phyloP scores from a whole-genome alignment of 2,797 vertebrate genomes.

The Microctenopoma lineatum region DNA sequence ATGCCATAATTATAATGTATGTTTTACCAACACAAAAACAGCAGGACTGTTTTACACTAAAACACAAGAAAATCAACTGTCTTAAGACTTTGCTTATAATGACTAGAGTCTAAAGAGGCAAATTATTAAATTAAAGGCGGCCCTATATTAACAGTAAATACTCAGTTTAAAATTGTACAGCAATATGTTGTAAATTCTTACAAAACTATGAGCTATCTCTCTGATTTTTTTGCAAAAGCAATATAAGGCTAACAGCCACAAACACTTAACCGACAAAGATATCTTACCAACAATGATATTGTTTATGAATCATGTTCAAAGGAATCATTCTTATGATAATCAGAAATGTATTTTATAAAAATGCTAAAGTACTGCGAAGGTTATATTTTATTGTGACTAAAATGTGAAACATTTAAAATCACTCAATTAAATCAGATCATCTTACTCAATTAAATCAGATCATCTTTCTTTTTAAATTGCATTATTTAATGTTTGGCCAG shows the following conservation, averaged over 20 bases:
- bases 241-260: slow-evolving; percentile 71
- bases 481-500: slow-evolving; percentile 23
- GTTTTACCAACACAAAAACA: slow-evolving; percentile 74
- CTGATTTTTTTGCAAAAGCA: slow-evolving; percentile 74
- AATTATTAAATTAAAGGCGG: slow-evolving; percentile 65
- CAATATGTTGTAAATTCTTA: slow-evolving; percentile 74
- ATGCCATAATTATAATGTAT: slow-evolving; percentile 69
- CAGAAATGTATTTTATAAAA: slow-evolving; percentile 51
- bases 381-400: slow-evolving; percentile 56
- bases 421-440: slow-evolving; percentile 16
- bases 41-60: slow-evolving; percentile 65
- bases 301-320: slow-evolving; percentile 60
- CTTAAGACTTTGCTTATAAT: slow-evolving; percentile 61
- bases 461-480: slow-evolving; percentile 26
- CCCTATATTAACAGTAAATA: slow-evolving; percentile 71
- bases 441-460: slow-evolving; percentile 20
- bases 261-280: slow-evolving; percentile 71
- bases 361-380: slow-evolving; percentile 49
- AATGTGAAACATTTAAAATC: slow-evolving; percentile 39
- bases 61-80: slow-evolving; percentile 67
- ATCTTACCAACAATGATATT: slow-evolving; percentile 57
- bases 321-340: slow-evolving; percentile 42
- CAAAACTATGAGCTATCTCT: slow-evolving; percentile 75
- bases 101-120: slow-evolving; percentile 57
- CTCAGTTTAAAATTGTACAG: slow-evolving; percentile 69